Evolutionary conservation across 2,113 vertebrate species (phyloP), one percentile per base, ranked within the genome.

Genomic region (Dipodomys merriami): DNA sequence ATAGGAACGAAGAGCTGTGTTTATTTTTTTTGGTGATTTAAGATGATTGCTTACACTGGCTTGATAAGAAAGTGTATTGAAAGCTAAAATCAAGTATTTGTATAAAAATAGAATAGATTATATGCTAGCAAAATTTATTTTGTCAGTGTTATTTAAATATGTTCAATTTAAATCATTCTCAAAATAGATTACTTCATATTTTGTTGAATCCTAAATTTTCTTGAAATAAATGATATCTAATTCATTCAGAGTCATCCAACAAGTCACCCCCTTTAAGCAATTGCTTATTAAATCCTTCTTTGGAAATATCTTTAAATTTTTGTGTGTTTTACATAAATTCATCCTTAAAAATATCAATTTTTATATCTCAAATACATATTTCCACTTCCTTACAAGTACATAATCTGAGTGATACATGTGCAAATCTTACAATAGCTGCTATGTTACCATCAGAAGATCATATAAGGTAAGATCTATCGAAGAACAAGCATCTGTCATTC

Each of bases 171-270:
- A 67, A 30, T 33, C 60, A 91, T 29, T 74, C 83, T 74, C 27
- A 83, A 90, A 92, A 92, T 93, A 95, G 88, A 77, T 5, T 62
- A 1, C 49, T 84, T 69, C 27, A 62, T 79, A 29, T 88, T 83
- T n/a, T 60, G 39, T 92, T 93, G 71, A 92, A 78, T 0, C 35
- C 62, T 29, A 81, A 81, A 39, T 64, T 90, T 76, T 90, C n/a
- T 25, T 82, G 25, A 25, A 62, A 72, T 20, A 46, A 60, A 19
- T 79, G 29, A 85, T 27, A 19, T 57, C n/a, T 74, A 60, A n/a
- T 86, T 72, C 49, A 72, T 23, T 27, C 13, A 93, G 39, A 65
- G 19, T 74, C 44, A 49, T 15, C 1, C n/a, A 62, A 27, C 2
- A 90, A 53, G 49, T 83, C 53, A 79, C 0, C 15, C 16, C 30